Percentiles rank a stretch among this genome's conserved stretches.
These are phyloP conservation scores for Spodoptera littoralis DNA, from an alignment of 2,888 invertebrate genomes.

Conservation along the genomic window DNA sequence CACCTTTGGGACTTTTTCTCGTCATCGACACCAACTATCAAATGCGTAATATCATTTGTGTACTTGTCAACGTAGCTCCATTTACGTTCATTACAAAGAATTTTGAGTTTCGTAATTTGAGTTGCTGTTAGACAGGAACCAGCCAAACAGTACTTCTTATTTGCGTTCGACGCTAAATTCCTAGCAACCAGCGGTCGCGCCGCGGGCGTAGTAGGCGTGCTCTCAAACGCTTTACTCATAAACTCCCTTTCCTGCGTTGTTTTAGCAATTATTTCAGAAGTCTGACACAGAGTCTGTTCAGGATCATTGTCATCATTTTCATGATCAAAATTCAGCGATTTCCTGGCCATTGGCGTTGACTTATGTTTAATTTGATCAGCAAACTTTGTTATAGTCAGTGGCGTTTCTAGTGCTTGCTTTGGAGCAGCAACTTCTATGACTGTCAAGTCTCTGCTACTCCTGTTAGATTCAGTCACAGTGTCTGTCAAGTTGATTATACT, in stretches of 20 bases:
- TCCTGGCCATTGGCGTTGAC: slow-evolving; percentile 81
- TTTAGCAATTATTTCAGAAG: slow-evolving; percentile 64
- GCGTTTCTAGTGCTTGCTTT: slow-evolving; percentile 71
- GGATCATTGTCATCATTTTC: slow-evolving; percentile 64
- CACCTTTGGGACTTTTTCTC: slow-evolving; percentile 82
- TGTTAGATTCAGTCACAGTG: slow-evolving; percentile 60
- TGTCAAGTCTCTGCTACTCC: slow-evolving; percentile 63
- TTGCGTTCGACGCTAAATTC: slow-evolving; percentile 41
- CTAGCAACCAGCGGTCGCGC: slow-evolving; percentile 49
- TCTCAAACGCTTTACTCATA: slow-evolving; percentile 78
- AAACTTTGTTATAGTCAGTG: slow-evolving; percentile 78
- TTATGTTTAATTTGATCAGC: slow-evolving; percentile 76
- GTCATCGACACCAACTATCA: slow-evolving; percentile 82
- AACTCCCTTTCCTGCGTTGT: slow-evolving; percentile 82
- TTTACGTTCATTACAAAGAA: slow-evolving; percentile 67
- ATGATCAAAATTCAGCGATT: slow-evolving; percentile 76
- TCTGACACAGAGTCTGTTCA: slow-evolving; percentile 75
- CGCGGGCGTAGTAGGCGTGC: slow-evolving; percentile 61
- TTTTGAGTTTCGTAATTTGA: slow-evolving; percentile 69
- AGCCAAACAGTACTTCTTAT: slow-evolving; percentile 69
- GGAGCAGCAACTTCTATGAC: slow-evolving; percentile 57
- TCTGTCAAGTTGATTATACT: slow-evolving; percentile 72
- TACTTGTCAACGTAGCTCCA: slow-evolving; percentile 78
- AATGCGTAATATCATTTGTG: slow-evolving; percentile 77
- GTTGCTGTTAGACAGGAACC: slow-evolving; percentile 72